Conservation (phyloP, 2,113 vertebrate species). For the Apodemus speciosus region DNA sequence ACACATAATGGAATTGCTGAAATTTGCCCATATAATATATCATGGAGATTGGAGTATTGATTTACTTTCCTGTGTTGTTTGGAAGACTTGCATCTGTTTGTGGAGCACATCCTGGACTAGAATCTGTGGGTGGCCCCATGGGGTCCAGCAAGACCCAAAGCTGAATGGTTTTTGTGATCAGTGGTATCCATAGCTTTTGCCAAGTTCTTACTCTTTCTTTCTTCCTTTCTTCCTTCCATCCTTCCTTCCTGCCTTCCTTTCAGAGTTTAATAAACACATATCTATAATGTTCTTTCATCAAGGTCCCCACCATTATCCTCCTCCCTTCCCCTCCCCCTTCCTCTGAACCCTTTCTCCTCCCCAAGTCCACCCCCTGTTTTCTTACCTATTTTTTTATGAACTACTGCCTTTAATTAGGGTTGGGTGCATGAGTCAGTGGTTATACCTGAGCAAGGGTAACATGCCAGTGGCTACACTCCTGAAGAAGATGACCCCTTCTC, state of each 20-base stretch:
- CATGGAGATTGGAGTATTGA: neutral
- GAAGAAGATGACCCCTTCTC: neutral
- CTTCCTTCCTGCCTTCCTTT: neutral
- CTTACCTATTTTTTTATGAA: neutral
- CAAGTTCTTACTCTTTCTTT: neutral
- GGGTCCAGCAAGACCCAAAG: neutral
- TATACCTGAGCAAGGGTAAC: neutral
- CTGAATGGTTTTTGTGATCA: neutral
- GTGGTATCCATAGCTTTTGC: neutral
- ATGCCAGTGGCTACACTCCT: neutral
- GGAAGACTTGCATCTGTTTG: neutral
- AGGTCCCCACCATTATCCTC: neutral
- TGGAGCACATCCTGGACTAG: neutral
- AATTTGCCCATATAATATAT: too few species aligned
- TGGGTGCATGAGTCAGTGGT: neutral
- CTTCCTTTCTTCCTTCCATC: neutral
- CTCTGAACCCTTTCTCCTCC: neutral
- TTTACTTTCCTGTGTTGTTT: neutral
- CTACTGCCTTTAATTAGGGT: neutral
- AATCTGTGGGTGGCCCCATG: neutral
- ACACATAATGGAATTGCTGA: neutral
- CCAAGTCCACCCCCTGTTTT: too few species aligned
- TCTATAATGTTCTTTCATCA: neutral
- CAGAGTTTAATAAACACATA: neutral
- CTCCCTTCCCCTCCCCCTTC: too few species aligned